phyloP scores from a whole-genome alignment of 2,888 invertebrate species.

The Noctua janthina region DNA sequence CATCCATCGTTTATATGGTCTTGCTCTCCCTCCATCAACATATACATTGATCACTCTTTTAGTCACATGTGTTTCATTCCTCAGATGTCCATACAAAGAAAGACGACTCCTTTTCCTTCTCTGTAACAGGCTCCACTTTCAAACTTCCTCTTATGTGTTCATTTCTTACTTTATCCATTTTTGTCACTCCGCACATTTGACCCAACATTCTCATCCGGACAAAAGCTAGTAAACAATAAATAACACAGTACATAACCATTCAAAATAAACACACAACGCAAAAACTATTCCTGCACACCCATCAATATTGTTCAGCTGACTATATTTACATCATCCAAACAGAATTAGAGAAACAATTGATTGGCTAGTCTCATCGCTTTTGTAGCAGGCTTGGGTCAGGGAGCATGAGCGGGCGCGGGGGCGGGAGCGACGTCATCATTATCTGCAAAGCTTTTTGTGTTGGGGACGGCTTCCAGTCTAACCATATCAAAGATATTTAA shows the following conservation, averaged over 20 bases:
- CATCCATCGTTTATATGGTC: no score
- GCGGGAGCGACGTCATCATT: neutral
- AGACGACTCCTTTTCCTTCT: no score
- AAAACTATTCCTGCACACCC: conserved; percentile 22
- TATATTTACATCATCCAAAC: conserved; percentile 23
- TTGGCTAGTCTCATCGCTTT: conserved; percentile 17
- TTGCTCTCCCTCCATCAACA: no score
- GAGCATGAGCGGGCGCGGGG: neutral
- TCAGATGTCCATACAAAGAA: no score
- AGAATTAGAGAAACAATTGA: conserved; percentile 30
- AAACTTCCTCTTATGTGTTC: no score
- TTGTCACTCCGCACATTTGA: no score
- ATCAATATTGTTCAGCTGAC: conserved; percentile 26
- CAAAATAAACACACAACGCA: conserved; percentile 13
- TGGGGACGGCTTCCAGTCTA: no score
- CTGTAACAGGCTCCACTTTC: no score
- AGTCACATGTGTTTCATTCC: no score
- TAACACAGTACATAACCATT: neutral
- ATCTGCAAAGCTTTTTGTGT: no score
- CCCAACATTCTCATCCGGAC: neutral
- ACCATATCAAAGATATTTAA: neutral
- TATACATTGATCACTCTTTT: no score
- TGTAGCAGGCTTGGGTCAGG: neutral
- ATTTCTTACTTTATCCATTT: no score
- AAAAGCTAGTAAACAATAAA: neutral